These are phyloP conservation scores for Pyxicephalus adspersus DNA, from an alignment of 2,113 vertebrate genomes.

Conservation along the genomic window DNA sequence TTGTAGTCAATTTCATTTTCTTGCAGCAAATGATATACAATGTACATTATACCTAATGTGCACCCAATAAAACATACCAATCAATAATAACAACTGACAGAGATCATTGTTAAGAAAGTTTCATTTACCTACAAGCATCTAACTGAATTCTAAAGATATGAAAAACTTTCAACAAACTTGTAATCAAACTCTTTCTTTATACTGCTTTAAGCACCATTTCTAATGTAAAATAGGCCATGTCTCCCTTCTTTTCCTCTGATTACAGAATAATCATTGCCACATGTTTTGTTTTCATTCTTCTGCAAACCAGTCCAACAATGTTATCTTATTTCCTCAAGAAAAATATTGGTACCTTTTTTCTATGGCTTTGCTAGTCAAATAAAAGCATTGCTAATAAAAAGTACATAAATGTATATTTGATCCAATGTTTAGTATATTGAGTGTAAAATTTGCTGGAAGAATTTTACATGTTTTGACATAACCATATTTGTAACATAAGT, in stretches of 20 bases:
- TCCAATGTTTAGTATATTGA: not conserved
- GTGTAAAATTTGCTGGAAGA: not conserved
- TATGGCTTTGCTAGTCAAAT: slow-evolving; percentile 57
- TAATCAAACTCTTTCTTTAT: slow-evolving; percentile 70
- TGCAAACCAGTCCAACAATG: slow-evolving; percentile 70
- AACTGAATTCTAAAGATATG: slow-evolving; percentile 42
- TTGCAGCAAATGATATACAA: not conserved
- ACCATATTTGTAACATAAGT: too few relatives aligned
- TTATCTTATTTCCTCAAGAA: slow-evolving; percentile 76
- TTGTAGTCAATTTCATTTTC: slow-evolving; percentile 4
- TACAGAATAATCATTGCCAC: slow-evolving; percentile 73
- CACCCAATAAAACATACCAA: slow-evolving; percentile 21
- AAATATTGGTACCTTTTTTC: slow-evolving; percentile 72
- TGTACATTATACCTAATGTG: slow-evolving; percentile 24
- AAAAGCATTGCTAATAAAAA: slow-evolving; percentile 62
- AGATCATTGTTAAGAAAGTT: slow-evolving; percentile 18
- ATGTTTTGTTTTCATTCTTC: slow-evolving; percentile 69
- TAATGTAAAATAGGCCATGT: slow-evolving; percentile 76
- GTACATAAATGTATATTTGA: slow-evolving; percentile 51
- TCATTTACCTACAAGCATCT: slow-evolving; percentile 17
- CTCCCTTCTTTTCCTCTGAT: slow-evolving; percentile 64
- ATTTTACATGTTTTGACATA: too few relatives aligned
- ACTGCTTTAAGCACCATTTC: slow-evolving; percentile 69
- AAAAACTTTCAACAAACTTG: slow-evolving; percentile 63
- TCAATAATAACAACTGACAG: slow-evolving; percentile 34